Conservation (phyloP, 1,140 invertebrate species). For the Parasteatoda tepidariorum region DNA sequence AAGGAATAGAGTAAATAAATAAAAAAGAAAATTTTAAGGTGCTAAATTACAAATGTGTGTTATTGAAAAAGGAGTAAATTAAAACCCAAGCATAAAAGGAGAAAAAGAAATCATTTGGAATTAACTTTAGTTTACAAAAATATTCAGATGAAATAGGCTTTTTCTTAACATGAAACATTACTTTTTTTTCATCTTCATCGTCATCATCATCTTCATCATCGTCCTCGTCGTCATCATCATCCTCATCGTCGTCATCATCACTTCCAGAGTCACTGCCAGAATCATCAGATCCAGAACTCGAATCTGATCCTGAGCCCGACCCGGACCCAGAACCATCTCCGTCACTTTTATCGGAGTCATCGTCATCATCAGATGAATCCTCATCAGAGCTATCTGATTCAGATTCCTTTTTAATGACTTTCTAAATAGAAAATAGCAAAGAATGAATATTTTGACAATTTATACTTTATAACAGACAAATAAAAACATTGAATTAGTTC, state of each 20-base stretch:
- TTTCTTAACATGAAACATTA: constrained; percentile 17
- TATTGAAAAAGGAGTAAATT: no score
- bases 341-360: constrained; percentile 57
- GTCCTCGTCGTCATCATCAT: constrained; percentile 54
- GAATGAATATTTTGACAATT: not conserved
- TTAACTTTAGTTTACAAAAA: no score
- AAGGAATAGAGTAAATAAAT: no score
- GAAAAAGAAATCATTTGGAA: no score
- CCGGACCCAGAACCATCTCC: constrained; percentile 46
- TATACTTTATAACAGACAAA: not conserved
- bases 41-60: no score
- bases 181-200: constrained; percentile 51
- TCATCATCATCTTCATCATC: constrained; percentile 56
- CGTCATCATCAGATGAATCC: constrained; percentile 55
- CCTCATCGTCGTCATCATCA: constrained; percentile 59
- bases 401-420: constrained; percentile 43
- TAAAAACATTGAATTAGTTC: not conserved
- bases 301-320: constrained; percentile 53
- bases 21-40: no score
- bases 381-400: constrained; percentile 59
- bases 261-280: constrained; percentile 59
- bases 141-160: no score
- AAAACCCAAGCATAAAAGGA: no score
- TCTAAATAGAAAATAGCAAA: constrained; percentile 2
- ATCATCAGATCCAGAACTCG: constrained; percentile 60